Evolutionary conservation across 2,888 invertebrate species (phyloP).

Genomic region (Eueremaeus valkanovi): DNA sequence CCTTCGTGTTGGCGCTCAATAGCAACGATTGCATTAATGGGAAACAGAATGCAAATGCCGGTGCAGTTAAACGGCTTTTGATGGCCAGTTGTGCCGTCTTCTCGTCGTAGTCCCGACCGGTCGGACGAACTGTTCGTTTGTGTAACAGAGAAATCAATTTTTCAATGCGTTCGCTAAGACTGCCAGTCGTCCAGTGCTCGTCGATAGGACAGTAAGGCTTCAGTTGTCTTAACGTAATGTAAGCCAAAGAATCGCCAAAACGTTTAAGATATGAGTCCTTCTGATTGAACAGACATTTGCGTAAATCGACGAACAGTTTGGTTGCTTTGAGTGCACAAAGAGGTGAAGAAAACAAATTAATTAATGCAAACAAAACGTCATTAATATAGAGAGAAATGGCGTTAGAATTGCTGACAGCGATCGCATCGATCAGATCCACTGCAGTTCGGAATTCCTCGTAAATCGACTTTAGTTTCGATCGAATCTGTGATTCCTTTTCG

Average conservation of each 20-base stretch:
- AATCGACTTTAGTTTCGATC: slow-evolving; percentile 64
- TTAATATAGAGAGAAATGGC: slow-evolving; percentile 59
- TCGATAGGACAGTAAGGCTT: slow-evolving; percentile 77
- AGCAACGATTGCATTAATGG: slow-evolving; percentile 62
- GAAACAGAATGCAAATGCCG: slow-evolving; percentile 78
- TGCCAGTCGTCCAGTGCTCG: slow-evolving; percentile 69
- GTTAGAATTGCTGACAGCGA: slow-evolving; percentile 56
- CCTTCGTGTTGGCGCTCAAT: slow-evolving; percentile 43
- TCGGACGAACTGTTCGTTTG: slow-evolving; percentile 53
- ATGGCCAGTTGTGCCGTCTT: slow-evolving; percentile 40
- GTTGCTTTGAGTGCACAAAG: slow-evolving; percentile 68
- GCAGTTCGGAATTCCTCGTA: slow-evolving; percentile 50
- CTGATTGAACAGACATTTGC: neutral
- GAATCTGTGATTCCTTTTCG: slow-evolving; percentile 74
- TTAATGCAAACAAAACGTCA: slow-evolving; percentile 59
- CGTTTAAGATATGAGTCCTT: slow-evolving; percentile 7
- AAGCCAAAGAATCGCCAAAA: slow-evolving; percentile 61
- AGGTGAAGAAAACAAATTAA: slow-evolving; percentile 68
- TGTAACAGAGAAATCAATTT: slow-evolving; percentile 63
- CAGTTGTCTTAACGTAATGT: slow-evolving; percentile 68
- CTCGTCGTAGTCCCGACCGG: slow-evolving; percentile 44
- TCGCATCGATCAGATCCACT: slow-evolving; percentile 51
- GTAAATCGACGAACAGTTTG: slow-evolving; percentile 56
- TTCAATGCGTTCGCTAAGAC: slow-evolving; percentile 61
- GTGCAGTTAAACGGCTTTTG: slow-evolving; percentile 59